Conservation (phyloP, 2,113 vertebrate genomes). For the Otolemur garnettii region DNA sequence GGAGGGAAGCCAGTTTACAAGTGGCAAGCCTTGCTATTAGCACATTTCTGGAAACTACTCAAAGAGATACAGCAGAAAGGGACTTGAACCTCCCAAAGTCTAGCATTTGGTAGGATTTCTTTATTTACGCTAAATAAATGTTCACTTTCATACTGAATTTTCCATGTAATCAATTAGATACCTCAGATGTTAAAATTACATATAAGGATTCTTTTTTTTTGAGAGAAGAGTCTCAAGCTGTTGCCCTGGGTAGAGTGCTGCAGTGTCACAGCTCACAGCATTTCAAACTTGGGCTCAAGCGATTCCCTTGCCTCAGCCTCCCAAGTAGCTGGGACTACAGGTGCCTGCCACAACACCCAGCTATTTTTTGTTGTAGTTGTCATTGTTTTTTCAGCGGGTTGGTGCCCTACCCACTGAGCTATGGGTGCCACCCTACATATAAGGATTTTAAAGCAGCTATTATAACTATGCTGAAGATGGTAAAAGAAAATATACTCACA, state of each 20-base stretch:
- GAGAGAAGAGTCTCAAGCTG: too few species aligned
- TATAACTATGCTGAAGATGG: neutral
- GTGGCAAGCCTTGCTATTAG: neutral
- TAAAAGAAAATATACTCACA: neutral
- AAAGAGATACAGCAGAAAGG: neutral
- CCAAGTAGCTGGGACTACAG: too few species aligned
- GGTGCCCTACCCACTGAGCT: too few species aligned
- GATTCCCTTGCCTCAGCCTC: too few species aligned
- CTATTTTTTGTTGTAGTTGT: too few species aligned
- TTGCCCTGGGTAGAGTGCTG: too few species aligned
- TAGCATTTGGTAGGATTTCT: neutral
- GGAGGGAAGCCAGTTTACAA: neutral
- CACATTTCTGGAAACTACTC: neutral
- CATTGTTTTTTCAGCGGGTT: too few species aligned
- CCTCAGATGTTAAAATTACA: neutral
- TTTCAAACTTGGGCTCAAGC: too few species aligned
- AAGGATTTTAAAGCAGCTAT: neutral
- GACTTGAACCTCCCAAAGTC: neutral
- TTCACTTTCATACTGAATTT: neutral
- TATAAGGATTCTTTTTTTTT: neutral
- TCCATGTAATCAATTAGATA: neutral
- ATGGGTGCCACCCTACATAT: neutral
- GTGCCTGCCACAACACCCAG: too few species aligned
- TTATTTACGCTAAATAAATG: neutral
- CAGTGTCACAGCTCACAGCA: too few species aligned